Base-by-base conservation (phyloP, 2,797 vertebrate species). In the Rhinatrema bivittatum region DNA sequence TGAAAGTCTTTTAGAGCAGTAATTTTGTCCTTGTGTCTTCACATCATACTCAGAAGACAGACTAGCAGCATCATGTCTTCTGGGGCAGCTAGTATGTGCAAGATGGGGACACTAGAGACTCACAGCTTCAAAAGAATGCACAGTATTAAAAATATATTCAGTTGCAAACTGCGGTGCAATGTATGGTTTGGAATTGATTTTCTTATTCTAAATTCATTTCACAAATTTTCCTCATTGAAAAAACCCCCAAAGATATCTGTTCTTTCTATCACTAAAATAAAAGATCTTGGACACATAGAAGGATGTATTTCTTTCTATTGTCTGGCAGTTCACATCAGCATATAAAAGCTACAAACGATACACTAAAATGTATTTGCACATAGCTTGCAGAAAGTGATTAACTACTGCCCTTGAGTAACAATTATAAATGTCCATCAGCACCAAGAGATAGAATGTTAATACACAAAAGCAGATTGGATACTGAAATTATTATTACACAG, bases 31-130 rank as follows among this genome's bases (percentile, higher is more conserved):
- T 6, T 37, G 21, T 31, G 45, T 28, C 41, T 47, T 38, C 41
- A 41, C 19, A 20, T 24, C 6, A 17, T 49, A 23, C n/a, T 37
- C 30, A 48, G 65, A 46, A 23, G 9, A 36, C 3, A 12, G n/a
- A n/a, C n/a, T n/a, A n/a, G n/a, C n/a, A n/a, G 25, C 12, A 16
- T 28, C 3, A 16, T n/a, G 18, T 16, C 45, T 9, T 39, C 52
- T 39, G 21, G 36, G 9, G 18, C n/a, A n/a, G n/a, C n/a, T n/a
- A n/a, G n/a, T n/a, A n/a, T n/a, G n/a, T n/a, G n/a, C n/a, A n/a
- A n/a, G n/a, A 0, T 5, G 15, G 51, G 7, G 16, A 1, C 1
- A 37, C 24, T 15, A 29, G 19, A 27, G 15, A 9, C 27, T 51
- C 8, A 9, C 28, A 32, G 15, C 7, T 47, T 36, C 33, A 18